These are phyloP conservation scores for Eurystomus gularis DNA, from an alignment of 2,113 vertebrate genomes.

Conservation along the genomic window DNA sequence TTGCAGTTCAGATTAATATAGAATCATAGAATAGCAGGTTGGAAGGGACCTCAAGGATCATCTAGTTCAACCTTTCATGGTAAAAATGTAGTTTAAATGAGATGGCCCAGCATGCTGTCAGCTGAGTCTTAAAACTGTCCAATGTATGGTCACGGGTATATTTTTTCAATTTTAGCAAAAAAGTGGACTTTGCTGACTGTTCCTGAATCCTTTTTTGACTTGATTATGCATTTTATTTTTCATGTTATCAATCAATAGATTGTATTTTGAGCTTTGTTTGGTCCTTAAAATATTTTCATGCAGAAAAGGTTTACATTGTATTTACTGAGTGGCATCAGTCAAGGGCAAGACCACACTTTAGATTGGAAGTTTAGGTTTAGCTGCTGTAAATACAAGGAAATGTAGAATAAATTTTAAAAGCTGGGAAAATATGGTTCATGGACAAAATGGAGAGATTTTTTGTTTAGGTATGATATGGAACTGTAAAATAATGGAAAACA, in stretches of 20 bases:
- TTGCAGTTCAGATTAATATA: background rate
- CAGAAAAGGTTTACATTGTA: background rate
- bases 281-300: background rate
- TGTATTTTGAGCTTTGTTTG: background rate
- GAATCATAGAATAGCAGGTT: background rate
- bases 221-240: background rate
- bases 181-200: background rate
- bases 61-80: too few species aligned
- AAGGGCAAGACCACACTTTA: background rate
- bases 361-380: background rate
- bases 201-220: background rate
- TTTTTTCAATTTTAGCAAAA: background rate
- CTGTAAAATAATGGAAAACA: background rate
- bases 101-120: too few species aligned
- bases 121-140: too few species aligned
- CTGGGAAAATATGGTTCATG: background rate
- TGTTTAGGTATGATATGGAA: background rate
- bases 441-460: background rate
- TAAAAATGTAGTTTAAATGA: too few species aligned
- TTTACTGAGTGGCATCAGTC: background rate
- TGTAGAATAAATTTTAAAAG: background rate
- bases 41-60: too few species aligned
- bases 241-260: background rate
- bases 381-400: background rate
- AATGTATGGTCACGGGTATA: too few species aligned